A percentile compares a stretch with the other conserved stretches of the same genome.
These are phyloP conservation scores for Muntiacus reevesi DNA, from an alignment of 2,113 vertebrate species.

Conservation along the genomic window DNA sequence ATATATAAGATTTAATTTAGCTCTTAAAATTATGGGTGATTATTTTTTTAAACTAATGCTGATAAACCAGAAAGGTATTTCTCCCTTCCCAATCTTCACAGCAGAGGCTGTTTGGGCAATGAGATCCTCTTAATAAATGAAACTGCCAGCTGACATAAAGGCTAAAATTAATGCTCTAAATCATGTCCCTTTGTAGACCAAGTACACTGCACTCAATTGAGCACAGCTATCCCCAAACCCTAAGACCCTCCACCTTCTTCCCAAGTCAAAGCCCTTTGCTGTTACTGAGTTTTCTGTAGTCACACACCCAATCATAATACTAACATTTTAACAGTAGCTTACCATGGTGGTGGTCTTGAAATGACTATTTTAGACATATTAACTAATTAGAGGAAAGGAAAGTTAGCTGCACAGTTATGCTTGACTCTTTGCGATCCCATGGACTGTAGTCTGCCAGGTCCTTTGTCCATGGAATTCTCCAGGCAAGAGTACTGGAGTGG, in stretches of 20 bases:
- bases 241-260: background rate
- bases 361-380: background rate
- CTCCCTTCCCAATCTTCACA: background rate
- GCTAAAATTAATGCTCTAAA: background rate
- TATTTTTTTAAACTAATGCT: background rate
- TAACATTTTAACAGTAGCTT: background rate
- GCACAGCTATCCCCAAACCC: background rate
- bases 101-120: background rate
- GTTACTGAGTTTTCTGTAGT: background rate
- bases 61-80: background rate
- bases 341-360: background rate
- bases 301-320: background rate
- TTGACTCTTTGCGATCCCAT: background rate
- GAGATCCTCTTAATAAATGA: background rate
- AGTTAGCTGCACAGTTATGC: background rate
- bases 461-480: background rate
- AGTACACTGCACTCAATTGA: background rate
- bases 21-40: background rate
- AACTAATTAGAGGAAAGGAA: background rate
- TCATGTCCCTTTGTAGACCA: background rate
- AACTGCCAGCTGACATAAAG: background rate
- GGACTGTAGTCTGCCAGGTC: background rate
- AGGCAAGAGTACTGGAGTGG: background rate
- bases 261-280: background rate
- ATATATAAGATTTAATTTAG: background rate